Base-by-base conservation (phyloP, 2,888 invertebrate species). In the Anarsia innoxiella region DNA sequence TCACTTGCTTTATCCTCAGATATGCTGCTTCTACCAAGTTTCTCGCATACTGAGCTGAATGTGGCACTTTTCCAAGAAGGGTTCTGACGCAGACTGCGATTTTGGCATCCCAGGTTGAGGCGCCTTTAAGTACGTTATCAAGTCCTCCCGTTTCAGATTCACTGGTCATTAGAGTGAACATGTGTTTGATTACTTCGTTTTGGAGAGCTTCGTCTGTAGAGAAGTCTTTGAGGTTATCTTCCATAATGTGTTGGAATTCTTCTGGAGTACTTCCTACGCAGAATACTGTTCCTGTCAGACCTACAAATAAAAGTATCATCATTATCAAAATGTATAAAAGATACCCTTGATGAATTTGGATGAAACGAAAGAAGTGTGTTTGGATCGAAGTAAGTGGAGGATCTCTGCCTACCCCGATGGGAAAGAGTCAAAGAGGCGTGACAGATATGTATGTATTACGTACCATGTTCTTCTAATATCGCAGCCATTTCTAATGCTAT, bases 1-100 rank as follows among this genome's bases (percentile, higher is more conserved):
- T 48, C 8, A 51, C 46, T 27, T 50, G 48, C 19, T 25, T 13
- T 6, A 68, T 42, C 13, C 62, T 53, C 9, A 46, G 50, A 28
- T 63, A 62, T 0, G 63, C 64, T 0, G 59, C 49, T 34, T 66
- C 56, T 8, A 75, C 53, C 1, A 63, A 41, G 8, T 55, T 46
- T 5, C 59, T 52, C 1, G 60, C 59, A 40, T 75, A 77, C 37
- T 76, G 72, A 8, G 59, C 53, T 2, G 77, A 69, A 38, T 70
- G 60, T 0, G 62, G 34, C 1, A 69, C 65, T 10, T 48, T 54
- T 1, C 70, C 73, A 1, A 62, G 45, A 3, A 75, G 40, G 6
- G 46, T 45, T 6, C 57, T 53, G 4, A 70, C 59, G 36, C 64
- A 57, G 6, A 39, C 40, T 1, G 61, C 55, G 2, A 66, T 41